phyloP scores from a whole-genome alignment of 2,113 vertebrate genomes.

The Leptobrachium leishanense region DNA sequence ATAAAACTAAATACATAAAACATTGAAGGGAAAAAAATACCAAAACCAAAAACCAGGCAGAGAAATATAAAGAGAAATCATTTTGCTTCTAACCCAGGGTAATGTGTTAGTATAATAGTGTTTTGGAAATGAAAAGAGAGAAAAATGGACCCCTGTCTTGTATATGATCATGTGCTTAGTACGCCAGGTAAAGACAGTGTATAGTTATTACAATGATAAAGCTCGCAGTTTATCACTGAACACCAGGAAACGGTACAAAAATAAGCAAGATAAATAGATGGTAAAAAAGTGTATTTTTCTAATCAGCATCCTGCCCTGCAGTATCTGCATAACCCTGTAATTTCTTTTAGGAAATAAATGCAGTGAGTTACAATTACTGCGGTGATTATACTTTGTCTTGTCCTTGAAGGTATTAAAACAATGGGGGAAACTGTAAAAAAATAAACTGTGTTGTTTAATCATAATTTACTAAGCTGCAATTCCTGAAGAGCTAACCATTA shows the following conservation, averaged over 20 bases:
- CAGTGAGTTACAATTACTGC: constrained; percentile 50
- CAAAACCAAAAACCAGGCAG: constrained; percentile 7
- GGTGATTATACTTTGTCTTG: constrained; percentile 56
- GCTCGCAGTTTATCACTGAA: constrained; percentile 49
- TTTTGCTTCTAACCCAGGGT: background rate
- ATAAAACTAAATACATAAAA: background rate
- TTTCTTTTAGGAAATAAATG: constrained; percentile 52
- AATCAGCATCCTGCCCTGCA: constrained; percentile 48
- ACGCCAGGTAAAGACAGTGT: background rate
- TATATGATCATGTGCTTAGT: background rate
- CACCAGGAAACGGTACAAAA: constrained; percentile 47
- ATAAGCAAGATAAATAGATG: constrained; percentile 52
- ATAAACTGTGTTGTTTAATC: constrained; percentile 54
- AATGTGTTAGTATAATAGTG: constrained; percentile 39
- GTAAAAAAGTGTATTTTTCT: constrained; percentile 53
- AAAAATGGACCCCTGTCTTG: constrained; percentile 20
- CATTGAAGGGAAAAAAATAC: background rate
- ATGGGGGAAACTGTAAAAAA: constrained; percentile 51
- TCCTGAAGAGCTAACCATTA: constrained; percentile 45
- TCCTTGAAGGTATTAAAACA: constrained; percentile 55
- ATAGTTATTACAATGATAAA: constrained; percentile 24
- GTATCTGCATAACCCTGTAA: constrained; percentile 52
- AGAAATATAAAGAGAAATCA: constrained; percentile 19
- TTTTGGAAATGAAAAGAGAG: constrained; percentile 32
- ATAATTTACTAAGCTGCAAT: constrained; percentile 56